A percentile compares a stretch with the other conserved stretches of the same genome.
These are phyloP conservation scores for Allacma fusca DNA, from an alignment of 2,888 invertebrate species.

Conservation along the genomic window DNA sequence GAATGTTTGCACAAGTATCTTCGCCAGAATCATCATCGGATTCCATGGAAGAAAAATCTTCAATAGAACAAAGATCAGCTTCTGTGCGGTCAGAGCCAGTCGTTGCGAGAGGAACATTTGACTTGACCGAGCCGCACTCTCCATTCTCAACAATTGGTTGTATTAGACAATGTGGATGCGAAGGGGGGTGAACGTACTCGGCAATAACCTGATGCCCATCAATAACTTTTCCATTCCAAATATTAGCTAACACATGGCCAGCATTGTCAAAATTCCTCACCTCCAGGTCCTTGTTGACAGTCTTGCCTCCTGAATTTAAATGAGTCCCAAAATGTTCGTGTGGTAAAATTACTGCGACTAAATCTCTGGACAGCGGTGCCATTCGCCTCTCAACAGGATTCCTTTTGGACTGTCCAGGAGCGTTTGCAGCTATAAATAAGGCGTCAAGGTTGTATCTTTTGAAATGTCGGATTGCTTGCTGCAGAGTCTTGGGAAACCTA, in stretches of 20 bases:
- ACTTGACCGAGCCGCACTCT: background rate
- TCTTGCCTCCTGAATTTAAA: conserved; percentile 52
- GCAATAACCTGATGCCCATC: conserved; percentile 23
- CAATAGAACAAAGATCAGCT: no score
- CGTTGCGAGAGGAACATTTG: no score
- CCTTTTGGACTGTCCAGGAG: conserved; percentile 38
- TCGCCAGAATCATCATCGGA: background rate
- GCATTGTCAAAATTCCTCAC: conserved; percentile 62
- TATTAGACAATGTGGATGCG: background rate
- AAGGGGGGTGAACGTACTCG: conserved; percentile 27
- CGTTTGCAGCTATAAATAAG: conserved; percentile 33
- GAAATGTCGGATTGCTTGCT: conserved; percentile 51
- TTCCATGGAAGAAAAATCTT: no score
- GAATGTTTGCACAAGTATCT: no score
- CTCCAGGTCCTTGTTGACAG: conserved; percentile 51
- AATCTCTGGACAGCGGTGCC: conserved; percentile 50
- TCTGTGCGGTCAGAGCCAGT: background rate
- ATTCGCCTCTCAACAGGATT: conserved; percentile 42
- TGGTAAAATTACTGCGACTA: conserved; percentile 59
- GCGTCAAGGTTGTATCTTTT: conserved; percentile 34
- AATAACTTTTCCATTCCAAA: conserved; percentile 41
- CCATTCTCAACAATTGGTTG: background rate
- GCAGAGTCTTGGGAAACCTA: conserved; percentile 49
- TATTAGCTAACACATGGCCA: conserved; percentile 32
- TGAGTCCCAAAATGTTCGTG: conserved; percentile 59